Evolutionary conservation across 2,888 invertebrate species (phyloP).

Genomic region (Netelia fuscicornis): DNA sequence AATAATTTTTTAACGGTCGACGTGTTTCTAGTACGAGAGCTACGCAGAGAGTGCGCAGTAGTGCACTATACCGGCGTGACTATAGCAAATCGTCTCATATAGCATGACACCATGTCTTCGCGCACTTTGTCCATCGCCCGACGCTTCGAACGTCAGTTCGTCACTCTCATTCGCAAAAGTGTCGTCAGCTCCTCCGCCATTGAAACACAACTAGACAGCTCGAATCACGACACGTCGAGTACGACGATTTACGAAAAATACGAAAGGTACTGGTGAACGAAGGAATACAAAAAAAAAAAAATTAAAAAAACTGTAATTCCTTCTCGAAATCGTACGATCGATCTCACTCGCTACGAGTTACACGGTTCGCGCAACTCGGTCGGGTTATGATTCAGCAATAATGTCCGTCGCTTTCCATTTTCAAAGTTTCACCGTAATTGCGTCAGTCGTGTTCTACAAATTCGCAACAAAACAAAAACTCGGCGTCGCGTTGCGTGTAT

Average conservation of each 20-base stretch:
- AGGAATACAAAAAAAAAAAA: neutral
- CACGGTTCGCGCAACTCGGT: neutral
- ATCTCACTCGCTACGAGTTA: neutral
- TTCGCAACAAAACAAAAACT: neutral
- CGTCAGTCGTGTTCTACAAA: conserved; percentile 31
- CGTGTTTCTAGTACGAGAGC: neutral
- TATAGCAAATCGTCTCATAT: neutral
- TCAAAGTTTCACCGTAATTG: conserved; percentile 31
- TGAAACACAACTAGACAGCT: conserved; percentile 7
- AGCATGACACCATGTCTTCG: conserved; percentile 57
- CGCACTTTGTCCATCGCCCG: conserved; percentile 47
- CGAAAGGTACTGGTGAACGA: conserved; percentile 35
- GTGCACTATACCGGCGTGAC: neutral
- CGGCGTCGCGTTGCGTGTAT: neutral
- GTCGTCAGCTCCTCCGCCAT: conserved; percentile 9
- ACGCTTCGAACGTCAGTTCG: conserved; percentile 40
- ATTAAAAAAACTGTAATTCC: neutral
- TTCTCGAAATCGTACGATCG: neutral
- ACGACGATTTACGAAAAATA: conserved; percentile 7
- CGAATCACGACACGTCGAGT: neutral
- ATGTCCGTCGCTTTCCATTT: conserved; percentile 35
- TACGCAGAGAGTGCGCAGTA: neutral
- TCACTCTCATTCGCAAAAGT: conserved; percentile 25
- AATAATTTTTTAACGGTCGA: neutral
- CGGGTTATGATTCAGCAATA: conserved; percentile 46